A percentile compares a stretch with the other conserved stretches of the same genome.
These are phyloP conservation scores for Melikaiella ostensackeni DNA, from an alignment of 2,888 invertebrate species.

Conservation along the genomic window DNA sequence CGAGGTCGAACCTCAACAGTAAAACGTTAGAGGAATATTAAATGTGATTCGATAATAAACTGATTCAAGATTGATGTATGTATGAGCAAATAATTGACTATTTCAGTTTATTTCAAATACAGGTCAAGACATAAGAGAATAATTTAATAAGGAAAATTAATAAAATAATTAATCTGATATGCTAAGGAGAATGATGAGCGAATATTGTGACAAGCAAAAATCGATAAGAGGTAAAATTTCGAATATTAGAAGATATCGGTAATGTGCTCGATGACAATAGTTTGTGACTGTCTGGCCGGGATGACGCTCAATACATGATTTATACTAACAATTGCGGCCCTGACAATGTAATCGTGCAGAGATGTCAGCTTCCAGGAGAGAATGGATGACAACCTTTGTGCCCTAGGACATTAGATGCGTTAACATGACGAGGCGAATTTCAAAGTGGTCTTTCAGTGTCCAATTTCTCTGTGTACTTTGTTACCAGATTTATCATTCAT, in stretches of 20 bases:
- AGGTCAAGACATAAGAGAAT: too few relatives aligned
- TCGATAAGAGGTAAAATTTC: neutral
- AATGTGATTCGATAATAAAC: too few relatives aligned
- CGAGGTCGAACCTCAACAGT: neutral
- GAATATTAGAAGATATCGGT: neutral
- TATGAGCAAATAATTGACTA: too few relatives aligned
- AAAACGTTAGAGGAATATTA: neutral
- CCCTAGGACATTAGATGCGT: slow-evolving; percentile 35
- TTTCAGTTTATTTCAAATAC: too few relatives aligned
- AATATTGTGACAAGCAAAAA: too few relatives aligned
- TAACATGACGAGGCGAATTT: slow-evolving; percentile 35
- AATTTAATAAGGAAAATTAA: too few relatives aligned
- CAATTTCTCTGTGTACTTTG: slow-evolving; percentile 35
- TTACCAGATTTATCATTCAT: slow-evolving; percentile 36
- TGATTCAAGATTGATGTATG: too few relatives aligned
- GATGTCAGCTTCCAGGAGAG: neutral
- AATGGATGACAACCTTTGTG: slow-evolving; percentile 41
- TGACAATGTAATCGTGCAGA: neutral
- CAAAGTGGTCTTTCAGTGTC: slow-evolving; percentile 39
- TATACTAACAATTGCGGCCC: neutral
- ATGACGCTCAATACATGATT: neutral
- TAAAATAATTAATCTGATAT: too few relatives aligned
- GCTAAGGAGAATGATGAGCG: too few relatives aligned
- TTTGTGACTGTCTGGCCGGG: neutral
- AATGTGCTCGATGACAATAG: neutral